These are phyloP conservation scores for Colostygia pectinataria DNA, from an alignment of 2,888 invertebrate species.

Conservation along the genomic window DNA sequence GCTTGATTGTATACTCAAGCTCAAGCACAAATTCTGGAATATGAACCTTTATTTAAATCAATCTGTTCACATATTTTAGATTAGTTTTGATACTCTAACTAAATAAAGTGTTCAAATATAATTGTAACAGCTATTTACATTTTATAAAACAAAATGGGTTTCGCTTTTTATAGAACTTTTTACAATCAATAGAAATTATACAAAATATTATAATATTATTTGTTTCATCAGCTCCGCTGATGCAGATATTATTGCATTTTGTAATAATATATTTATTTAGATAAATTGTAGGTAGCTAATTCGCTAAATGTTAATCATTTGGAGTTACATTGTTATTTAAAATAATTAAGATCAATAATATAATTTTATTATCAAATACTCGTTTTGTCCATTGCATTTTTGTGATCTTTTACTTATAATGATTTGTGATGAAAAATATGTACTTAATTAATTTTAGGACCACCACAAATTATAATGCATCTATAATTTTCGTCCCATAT, in stretches of 20 bases:
- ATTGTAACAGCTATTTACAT: slow-evolving; percentile 28
- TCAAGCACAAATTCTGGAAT: no score
- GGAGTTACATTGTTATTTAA: slow-evolving; percentile 13
- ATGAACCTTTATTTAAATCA: slow-evolving; percentile 31
- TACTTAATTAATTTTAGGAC: slow-evolving; percentile 63
- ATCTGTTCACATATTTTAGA: slow-evolving; percentile 9
- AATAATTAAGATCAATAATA: slow-evolving; percentile 7
- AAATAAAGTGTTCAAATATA: slow-evolving; percentile 42
- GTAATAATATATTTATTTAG: slow-evolving; percentile 37
- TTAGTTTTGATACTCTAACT: slow-evolving; percentile 32
- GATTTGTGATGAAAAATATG: slow-evolving; percentile 46
- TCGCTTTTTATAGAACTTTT: slow-evolving; percentile 9
- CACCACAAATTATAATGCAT: slow-evolving; percentile 42
- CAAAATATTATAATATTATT: background rate
- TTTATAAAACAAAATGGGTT: slow-evolving; percentile 14
- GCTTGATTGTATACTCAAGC: no score
- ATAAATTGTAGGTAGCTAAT: slow-evolving; percentile 73
- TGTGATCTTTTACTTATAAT: slow-evolving; percentile 49
- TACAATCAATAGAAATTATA: slow-evolving; percentile 16
- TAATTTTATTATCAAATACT: slow-evolving; percentile 45
- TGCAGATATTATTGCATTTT: slow-evolving; percentile 23
- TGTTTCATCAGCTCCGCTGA: slow-evolving; percentile 19
- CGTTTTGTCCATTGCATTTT: slow-evolving; percentile 42
- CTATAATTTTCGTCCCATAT: slow-evolving; percentile 48
- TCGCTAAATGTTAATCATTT: slow-evolving; percentile 56